Evolutionary conservation across 2,797 vertebrate species (phyloP), one percentile per base, ranked within the genome.

Genomic region (Notolepis coatsorum): DNA sequence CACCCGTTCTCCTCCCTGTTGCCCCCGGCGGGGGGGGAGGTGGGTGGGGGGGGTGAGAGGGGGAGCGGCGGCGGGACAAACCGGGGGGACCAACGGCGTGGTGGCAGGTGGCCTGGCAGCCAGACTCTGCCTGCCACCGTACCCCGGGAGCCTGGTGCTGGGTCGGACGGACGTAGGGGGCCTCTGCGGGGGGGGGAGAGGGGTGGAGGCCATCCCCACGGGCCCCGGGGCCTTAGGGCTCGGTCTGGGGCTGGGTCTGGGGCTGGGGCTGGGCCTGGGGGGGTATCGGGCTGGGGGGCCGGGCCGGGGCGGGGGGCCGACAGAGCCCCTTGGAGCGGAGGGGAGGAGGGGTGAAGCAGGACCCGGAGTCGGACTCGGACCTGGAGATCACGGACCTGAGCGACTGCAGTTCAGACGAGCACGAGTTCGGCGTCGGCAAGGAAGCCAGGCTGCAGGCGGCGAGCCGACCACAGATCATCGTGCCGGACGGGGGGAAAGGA

Each of bases 381-480:
- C 88, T 97, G 92, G 96, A 97, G 84, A 95, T 97, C 73, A 97
- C 96, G 0, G 96, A 97, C 12, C 92, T 96, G 77, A 96, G 96
- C 7, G 95, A 96, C 90, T 96, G 94, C 88, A 94, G 93, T 80
- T 95, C 94, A 0, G 94, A 92, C 5, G 92, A 93, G 67, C 88
- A 85, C 0, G 92, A 93, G 20, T 92, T 91, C 58, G 27, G 75
- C 61, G 68, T 86, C 12, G 5, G 81, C 53, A 92, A 91, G 77
- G 80, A 87, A 12, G 49, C 84, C 65, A 49, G 87, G 73, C 77
- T 90, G n/a, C n/a, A n/a, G n/a, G n/a, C n/a, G 71, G 84, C 65
- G 4, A 77, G 55, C 64, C 85, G 86, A 42, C 57, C 91, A 1
- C 91, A 88, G 72, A 82, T 88, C 41, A 82, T 88, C 41, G 43